phyloP scores from a whole-genome alignment of 1,140 invertebrate genomes.

The Euborellia annulipes region DNA sequence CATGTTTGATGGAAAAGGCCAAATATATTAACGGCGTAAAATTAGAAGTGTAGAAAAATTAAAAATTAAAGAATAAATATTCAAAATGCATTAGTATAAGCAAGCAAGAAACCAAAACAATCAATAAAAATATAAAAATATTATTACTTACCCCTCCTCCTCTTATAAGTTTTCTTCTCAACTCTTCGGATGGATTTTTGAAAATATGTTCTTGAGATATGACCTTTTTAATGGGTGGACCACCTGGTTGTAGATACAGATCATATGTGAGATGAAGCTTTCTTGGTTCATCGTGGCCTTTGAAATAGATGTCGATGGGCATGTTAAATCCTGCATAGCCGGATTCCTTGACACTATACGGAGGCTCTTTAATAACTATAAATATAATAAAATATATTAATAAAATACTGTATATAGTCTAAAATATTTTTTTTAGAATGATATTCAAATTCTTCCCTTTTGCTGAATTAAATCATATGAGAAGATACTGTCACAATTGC shows the following conservation, averaged over 20 bases:
- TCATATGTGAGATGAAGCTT: conserved; percentile 78
- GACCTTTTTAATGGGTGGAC: conserved; percentile 46
- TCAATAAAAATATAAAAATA: conserved; percentile 1
- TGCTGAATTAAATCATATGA: too few relatives aligned
- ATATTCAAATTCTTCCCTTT: too few relatives aligned
- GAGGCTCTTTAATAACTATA: conserved; percentile 74
- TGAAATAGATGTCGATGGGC: conserved; percentile 80
- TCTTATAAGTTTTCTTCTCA: conserved; percentile 69
- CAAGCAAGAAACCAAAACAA: not conserved
- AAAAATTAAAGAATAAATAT: not conserved
- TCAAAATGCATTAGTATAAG: not conserved
- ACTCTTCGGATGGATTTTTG: conserved; percentile 73
- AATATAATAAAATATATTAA: conserved; percentile 14
- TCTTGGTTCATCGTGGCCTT: conserved; percentile 80
- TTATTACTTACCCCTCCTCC: conserved; percentile 57
- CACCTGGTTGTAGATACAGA: conserved; percentile 57
- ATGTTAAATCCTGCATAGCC: conserved; percentile 89
- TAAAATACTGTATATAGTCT: too few relatives aligned
- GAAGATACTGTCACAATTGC: too few relatives aligned
- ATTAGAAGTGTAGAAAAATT: too few relatives aligned
- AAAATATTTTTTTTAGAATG: too few relatives aligned
- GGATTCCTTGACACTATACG: conserved; percentile 79
- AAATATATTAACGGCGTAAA: not conserved
- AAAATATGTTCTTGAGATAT: conserved; percentile 63
- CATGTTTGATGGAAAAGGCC: too few relatives aligned